Percentiles rank a stretch among this genome's conserved stretches.
Evolutionary conservation across 64 coral and sea anemone species (phyloP).

Genomic region (Hydrozoanthus tunicans): DNA sequence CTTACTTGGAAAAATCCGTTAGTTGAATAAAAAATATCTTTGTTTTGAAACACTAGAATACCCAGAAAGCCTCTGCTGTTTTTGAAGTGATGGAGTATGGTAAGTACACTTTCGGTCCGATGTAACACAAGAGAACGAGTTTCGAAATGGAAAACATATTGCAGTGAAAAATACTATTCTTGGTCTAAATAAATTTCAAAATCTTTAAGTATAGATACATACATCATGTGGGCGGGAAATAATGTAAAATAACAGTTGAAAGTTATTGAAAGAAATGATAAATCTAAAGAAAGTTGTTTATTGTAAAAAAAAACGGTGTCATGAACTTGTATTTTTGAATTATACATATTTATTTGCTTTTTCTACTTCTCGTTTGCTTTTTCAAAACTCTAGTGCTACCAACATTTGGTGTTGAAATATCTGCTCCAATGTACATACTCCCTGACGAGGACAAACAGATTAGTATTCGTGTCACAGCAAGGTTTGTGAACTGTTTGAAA

Average conservation of each 20-base stretch:
- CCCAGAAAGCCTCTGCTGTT: background rate
- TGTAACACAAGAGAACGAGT: background rate
- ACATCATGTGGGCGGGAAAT: too few relatives aligned
- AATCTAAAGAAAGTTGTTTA: too few relatives aligned
- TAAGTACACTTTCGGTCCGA: background rate
- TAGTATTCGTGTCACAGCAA: slow-evolving; percentile 6
- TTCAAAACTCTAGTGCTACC: background rate
- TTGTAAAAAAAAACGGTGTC: too few relatives aligned
- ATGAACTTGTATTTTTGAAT: background rate
- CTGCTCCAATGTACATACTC: slow-evolving; percentile 5
- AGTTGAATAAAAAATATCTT: too few relatives aligned
- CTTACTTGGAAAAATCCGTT: too few relatives aligned
- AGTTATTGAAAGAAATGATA: too few relatives aligned
- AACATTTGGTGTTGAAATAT: slow-evolving; percentile 15
- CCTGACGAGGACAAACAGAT: slow-evolving; percentile 14
- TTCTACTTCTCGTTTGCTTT: background rate
- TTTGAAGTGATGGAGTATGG: slow-evolving; percentile 18
- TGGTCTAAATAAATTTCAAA: background rate
- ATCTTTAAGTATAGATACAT: too few relatives aligned
- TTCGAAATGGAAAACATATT: background rate
- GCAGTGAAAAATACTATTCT: background rate
- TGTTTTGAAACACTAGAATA: background rate
- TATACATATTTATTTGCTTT: background rate
- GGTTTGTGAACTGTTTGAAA: background rate
- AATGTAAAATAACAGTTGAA: too few relatives aligned